Evolutionary conservation across 2,797 vertebrate species (phyloP).

Genomic region (Sebastes iracundus): DNA sequence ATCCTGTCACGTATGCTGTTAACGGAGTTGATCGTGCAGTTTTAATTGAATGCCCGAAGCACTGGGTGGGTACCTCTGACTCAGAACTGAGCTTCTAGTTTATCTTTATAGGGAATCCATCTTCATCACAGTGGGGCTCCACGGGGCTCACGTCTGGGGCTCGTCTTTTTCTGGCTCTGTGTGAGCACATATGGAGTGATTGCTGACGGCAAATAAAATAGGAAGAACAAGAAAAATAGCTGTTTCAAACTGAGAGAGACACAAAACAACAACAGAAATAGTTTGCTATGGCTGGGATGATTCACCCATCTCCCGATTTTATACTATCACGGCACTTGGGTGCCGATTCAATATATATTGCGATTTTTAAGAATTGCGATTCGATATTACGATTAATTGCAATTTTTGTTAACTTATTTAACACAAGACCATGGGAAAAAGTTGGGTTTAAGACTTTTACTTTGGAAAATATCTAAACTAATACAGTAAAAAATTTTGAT

Average conservation of each 20-base stretch:
- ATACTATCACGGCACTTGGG: too few species aligned
- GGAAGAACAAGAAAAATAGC: neutral
- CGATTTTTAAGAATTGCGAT: neutral
- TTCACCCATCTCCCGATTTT: too few species aligned
- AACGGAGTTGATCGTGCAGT: constrained; percentile 15
- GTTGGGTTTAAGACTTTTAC: too few species aligned
- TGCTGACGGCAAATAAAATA: neutral
- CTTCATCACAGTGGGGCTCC: constrained; percentile 3
- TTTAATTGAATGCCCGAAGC: constrained; percentile 47
- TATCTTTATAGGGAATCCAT: constrained; percentile 1
- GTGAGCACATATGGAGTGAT: neutral
- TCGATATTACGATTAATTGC: too few species aligned
- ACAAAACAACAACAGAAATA: neutral
- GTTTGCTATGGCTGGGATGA: fast-evolving
- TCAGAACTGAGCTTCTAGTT: neutral
- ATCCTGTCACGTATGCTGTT: constrained; percentile 12
- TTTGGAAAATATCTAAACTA: too few species aligned
- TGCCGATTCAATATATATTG: too few species aligned
- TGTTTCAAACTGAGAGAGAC: neutral
- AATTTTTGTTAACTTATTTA: too few species aligned
- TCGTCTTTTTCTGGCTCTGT: neutral
- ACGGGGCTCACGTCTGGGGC: neutral
- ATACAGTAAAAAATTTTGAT: too few species aligned
- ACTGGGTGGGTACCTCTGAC: neutral
- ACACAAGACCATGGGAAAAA: too few species aligned